Conservation (phyloP, 2,797 vertebrate species). For the Fistularia commersonii region DNA sequence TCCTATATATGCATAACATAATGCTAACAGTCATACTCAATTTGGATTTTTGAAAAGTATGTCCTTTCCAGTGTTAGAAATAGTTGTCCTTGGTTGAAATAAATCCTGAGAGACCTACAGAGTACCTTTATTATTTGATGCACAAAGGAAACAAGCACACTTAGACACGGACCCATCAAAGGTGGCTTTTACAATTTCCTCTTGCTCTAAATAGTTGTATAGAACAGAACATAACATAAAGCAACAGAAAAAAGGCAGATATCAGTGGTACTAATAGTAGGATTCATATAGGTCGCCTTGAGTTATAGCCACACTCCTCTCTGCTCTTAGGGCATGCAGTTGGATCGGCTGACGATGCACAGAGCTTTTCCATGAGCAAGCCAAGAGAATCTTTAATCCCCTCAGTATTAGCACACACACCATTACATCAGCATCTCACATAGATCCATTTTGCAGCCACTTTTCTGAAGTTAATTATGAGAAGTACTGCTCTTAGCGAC, state of each 20-base stretch:
- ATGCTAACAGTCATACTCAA: constrained; percentile 42
- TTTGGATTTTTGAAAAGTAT: constrained; percentile 22
- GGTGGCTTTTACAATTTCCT: constrained; percentile 51
- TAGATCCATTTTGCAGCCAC: neutral
- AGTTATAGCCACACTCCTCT: constrained; percentile 41
- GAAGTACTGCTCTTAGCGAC: neutral
- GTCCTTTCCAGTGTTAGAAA: constrained; percentile 41
- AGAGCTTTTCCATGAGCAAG: constrained; percentile 13
- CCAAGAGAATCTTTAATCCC: constrained; percentile 1
- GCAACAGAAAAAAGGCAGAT: constrained; percentile 43
- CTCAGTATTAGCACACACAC: no score
- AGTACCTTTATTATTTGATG: constrained; percentile 17
- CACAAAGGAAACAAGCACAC: constrained; percentile 32
- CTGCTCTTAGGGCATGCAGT: constrained; percentile 42
- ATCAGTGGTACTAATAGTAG: constrained; percentile 34
- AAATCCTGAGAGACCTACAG: constrained; percentile 26
- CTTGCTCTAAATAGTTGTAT: constrained; percentile 31
- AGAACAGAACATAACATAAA: constrained; percentile 44
- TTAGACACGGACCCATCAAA: constrained; percentile 26
- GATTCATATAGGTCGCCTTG: constrained; percentile 36
- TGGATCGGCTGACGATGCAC: constrained; percentile 31
- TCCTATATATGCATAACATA: constrained; percentile 34
- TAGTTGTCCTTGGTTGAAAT: constrained; percentile 30
- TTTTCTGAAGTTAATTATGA: constrained; percentile 7
- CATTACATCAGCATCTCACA: neutral